Conservation (phyloP, 2,113 vertebrate genomes). For the Proterorhinus semilunaris region DNA sequence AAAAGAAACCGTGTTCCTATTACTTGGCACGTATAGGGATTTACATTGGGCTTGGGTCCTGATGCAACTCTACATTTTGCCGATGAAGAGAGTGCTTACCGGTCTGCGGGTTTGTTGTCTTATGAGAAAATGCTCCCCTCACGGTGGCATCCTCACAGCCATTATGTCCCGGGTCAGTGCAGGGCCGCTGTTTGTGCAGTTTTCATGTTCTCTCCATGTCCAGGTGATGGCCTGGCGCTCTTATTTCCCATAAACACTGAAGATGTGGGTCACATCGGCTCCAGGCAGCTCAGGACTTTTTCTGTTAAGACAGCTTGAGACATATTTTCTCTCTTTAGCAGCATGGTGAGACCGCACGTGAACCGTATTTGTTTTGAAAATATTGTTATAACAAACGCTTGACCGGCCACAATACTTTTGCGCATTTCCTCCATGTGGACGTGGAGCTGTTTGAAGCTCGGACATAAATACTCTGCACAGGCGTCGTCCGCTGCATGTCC, state of each 20-base stretch:
- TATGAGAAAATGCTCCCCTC: too few relatives aligned
- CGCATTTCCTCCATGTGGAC: not conserved
- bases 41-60: too few relatives aligned
- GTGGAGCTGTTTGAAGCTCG: constrained; percentile 18
- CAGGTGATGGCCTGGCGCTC: not conserved
- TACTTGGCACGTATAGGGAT: too few relatives aligned
- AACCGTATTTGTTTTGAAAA: not conserved
- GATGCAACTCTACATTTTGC: too few relatives aligned
- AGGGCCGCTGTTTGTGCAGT: not conserved
- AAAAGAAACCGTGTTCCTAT: too few relatives aligned
- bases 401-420: not conserved
- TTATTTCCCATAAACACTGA: not conserved
- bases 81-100: too few relatives aligned
- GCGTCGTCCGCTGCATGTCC: constrained; percentile 13
- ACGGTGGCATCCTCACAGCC: too few relatives aligned
- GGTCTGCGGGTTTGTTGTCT: too few relatives aligned
- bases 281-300: not conserved
- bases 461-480: constrained; percentile 25
- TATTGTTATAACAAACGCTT: not conserved
- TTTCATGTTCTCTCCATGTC: not conserved
- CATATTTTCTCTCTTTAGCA: not conserved
- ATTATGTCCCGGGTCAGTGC: too few relatives aligned
- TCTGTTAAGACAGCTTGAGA: not conserved
- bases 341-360: not conserved
- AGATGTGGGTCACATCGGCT: not conserved